Evolutionary conservation across 2,113 vertebrate species (phyloP).

Genomic region (Hippocampus comes): DNA sequence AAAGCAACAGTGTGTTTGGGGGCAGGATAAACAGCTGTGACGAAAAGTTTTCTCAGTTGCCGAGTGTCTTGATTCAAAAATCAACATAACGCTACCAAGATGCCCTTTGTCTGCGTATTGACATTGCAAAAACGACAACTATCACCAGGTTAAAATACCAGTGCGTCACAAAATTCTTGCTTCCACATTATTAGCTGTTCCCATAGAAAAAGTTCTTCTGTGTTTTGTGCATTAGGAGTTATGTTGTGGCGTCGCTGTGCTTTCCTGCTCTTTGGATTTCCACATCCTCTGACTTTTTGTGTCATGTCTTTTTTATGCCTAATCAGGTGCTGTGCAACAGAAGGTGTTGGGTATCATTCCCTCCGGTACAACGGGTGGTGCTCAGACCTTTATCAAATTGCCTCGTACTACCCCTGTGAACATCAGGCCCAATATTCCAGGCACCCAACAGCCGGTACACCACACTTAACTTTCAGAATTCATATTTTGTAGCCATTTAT

Average conservation of each 20-base stretch:
- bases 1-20: too few relatives aligned
- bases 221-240: neutral
- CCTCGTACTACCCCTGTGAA: slow-evolving; percentile 88
- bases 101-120: too few relatives aligned
- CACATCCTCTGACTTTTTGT: neutral
- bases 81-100: too few relatives aligned
- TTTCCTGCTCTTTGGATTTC: neutral
- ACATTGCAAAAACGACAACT: too few relatives aligned
- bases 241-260: neutral
- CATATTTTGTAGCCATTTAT: neutral
- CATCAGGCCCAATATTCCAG: slow-evolving; percentile 82
- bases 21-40: too few relatives aligned
- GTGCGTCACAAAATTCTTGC: neutral
- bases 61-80: too few relatives aligned
- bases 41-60: too few relatives aligned
- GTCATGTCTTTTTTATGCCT: neutral
- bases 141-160: neutral
- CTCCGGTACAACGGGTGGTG: slow-evolving; percentile 81
- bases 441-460: slow-evolving; percentile 79
- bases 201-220: neutral
- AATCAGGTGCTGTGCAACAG: slow-evolving; percentile 81
- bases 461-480: neutral
- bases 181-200: neutral
- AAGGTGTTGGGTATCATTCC: slow-evolving; percentile 96
- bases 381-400: slow-evolving; percentile 90